Conservation (phyloP, 1,140 invertebrate genomes). For the Drosophila tropicalis region DNA sequence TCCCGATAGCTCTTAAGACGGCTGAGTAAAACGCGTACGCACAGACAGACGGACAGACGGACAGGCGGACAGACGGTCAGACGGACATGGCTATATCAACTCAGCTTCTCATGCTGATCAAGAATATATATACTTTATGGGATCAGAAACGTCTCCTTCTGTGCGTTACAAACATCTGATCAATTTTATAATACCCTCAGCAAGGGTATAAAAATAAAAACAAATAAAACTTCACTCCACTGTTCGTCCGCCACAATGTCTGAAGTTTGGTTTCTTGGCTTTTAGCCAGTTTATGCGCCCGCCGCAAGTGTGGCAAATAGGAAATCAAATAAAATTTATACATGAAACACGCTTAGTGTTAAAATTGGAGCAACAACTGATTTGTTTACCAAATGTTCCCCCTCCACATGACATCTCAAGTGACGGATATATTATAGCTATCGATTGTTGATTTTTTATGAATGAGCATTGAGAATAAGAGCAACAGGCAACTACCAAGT, state of each 20-base stretch:
- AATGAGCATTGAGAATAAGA: conserved; percentile 34
- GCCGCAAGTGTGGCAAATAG: conserved; percentile 39
- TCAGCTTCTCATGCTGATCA: too few relatives aligned
- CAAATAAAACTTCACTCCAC: background rate
- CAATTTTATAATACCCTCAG: too few relatives aligned
- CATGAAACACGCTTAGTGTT: conserved; percentile 24
- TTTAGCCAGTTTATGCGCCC: conserved; percentile 26
- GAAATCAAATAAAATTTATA: conserved; percentile 49
- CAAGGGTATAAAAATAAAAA: background rate
- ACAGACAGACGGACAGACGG: too few relatives aligned
- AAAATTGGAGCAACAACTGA: conserved; percentile 51
- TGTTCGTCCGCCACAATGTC: background rate
- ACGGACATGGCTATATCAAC: too few relatives aligned
- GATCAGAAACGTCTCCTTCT: too few relatives aligned
- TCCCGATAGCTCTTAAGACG: too few relatives aligned
- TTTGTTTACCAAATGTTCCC: conserved; percentile 54
- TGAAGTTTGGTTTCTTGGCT: conserved; percentile 5
- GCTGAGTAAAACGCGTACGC: too few relatives aligned
- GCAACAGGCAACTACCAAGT: conserved; percentile 16
- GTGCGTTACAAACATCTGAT: too few relatives aligned
- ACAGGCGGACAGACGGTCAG: too few relatives aligned
- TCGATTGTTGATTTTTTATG: conserved; percentile 59
- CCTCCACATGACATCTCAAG: conserved; percentile 41
- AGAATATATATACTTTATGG: too few relatives aligned
- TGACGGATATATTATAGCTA: conserved; percentile 54